Base-by-base conservation (phyloP, 1,140 invertebrate species). In the Physella acuta region DNA sequence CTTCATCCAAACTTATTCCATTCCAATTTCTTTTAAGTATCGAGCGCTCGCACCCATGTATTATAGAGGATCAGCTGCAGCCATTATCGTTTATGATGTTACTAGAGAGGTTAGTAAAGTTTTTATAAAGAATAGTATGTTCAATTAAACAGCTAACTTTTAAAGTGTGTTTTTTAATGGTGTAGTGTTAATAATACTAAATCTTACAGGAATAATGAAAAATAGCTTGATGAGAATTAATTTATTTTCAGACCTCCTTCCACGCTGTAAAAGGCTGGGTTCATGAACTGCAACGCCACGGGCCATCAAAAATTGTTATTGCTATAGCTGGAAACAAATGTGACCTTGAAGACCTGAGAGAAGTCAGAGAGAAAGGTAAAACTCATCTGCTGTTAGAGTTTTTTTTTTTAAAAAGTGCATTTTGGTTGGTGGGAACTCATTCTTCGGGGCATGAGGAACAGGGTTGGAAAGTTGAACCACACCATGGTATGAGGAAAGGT, bases 31-130 rank as follows among this genome's bases (percentile, higher is more conserved):
- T 28, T 77, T 80, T 71, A 89, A 94, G 82, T 96, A 95, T 86
- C 89, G 94, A 74, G 93, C 94, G 79, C 90, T 97, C 17, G 95
- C 94, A 1, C 94, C 95, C 72, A 94, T 94, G 75, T 97, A 97
- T 83, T 97, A 96, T 83, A 89, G 95, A 82, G 94, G 95, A 78
- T 94, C 95, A 33, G 92, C 95, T 79, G 94, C 94, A 90, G 90
- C 95, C 63, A 89, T 97, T 49, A 87, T 97, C 65, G 89, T 97
- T 0, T 97, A 96, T 85, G 94, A 97, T 84, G 92, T 97, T 64
- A 95, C 93, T 51, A 94, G 93, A 66, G 77, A 81, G 73, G 82
- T 83, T 71, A 76, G 73, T 70, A 4, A n/a, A n/a, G n/a, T n/a
- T n/a, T n/a, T n/a, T n/a, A n/a, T n/a, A n/a, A 55, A 14, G 8